Percentiles rank a stretch among this genome's conserved stretches.
These are phyloP conservation scores for Anodontia alba DNA, from an alignment of 2,888 invertebrate genomes.

Conservation along the genomic window DNA sequence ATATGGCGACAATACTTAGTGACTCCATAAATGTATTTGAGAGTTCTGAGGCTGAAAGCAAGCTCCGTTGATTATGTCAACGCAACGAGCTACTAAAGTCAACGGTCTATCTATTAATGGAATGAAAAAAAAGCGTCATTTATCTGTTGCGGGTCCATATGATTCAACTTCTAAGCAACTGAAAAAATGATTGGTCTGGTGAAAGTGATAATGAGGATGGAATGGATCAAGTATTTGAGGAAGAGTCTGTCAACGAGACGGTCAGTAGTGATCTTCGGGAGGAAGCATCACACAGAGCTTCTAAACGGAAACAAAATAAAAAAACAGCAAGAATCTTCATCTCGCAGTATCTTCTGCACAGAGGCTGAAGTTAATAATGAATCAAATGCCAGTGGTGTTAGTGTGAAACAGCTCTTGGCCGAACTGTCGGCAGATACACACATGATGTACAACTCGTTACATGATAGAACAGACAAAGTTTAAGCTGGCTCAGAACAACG, in stretches of 20 bases:
- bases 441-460: conserved; percentile 20
- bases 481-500: conserved; percentile 22
- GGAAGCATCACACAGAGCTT: background rate
- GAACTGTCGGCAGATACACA: conserved; percentile 29
- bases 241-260: too few relatives aligned
- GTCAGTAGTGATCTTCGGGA: too few relatives aligned
- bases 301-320: background rate
- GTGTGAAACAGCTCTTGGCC: background rate
- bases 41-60: background rate
- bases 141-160: background rate
- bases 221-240: background rate
- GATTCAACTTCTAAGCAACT: background rate
- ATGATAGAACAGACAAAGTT: conserved; percentile 23
- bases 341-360: background rate
- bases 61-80: background rate
- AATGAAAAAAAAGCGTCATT: background rate
- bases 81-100: background rate
- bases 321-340: background rate
- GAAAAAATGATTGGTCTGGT: background rate
- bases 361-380: conserved; percentile 9
- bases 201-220: too few relatives aligned
- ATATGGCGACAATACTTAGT: background rate
- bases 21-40: background rate
- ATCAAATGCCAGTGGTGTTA: background rate
- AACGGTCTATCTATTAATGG: background rate